Conservation (phyloP, 2,113 vertebrate genomes). For the Solea senegalensis region DNA sequence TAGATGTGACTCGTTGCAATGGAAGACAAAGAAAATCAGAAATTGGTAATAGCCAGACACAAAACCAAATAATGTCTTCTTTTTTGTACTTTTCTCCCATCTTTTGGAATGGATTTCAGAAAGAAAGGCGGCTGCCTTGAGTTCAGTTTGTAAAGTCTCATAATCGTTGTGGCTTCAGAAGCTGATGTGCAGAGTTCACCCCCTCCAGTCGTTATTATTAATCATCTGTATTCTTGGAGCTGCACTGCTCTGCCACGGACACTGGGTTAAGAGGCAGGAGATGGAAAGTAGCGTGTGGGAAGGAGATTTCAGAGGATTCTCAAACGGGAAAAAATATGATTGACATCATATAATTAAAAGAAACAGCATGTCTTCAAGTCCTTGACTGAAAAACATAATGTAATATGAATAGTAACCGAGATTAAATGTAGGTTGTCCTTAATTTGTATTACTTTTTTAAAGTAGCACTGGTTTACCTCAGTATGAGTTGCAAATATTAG, state of each 20-base stretch:
- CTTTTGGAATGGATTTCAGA: neutral
- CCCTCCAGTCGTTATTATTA: slow-evolving; percentile 13
- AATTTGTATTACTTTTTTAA: neutral
- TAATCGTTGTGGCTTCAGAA: neutral
- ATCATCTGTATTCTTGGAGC: slow-evolving; percentile 12
- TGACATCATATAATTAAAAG: neutral
- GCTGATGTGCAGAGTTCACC: neutral
- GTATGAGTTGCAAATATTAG: neutral
- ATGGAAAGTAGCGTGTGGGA: slow-evolving; percentile 1
- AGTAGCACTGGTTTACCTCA: slow-evolving; percentile 19
- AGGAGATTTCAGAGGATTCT: neutral
- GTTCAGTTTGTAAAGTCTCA: neutral
- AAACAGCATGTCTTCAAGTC: neutral
- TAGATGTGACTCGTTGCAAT: neutral
- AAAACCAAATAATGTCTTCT: slow-evolving; percentile 11
- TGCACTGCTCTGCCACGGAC: neutral
- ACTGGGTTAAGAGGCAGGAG: neutral
- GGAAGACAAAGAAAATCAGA: neutral
- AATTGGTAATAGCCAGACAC: neutral
- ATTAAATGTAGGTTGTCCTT: neutral
- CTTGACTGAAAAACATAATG: neutral
- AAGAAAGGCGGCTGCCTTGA: neutral
- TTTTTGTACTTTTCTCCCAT: slow-evolving; percentile 1
- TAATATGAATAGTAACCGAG: too few relatives aligned
- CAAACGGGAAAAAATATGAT: neutral